A percentile compares a stretch with the other conserved stretches of the same genome.
Conservation (phyloP, 1,140 invertebrate genomes). For the Cepaea nemoralis region DNA sequence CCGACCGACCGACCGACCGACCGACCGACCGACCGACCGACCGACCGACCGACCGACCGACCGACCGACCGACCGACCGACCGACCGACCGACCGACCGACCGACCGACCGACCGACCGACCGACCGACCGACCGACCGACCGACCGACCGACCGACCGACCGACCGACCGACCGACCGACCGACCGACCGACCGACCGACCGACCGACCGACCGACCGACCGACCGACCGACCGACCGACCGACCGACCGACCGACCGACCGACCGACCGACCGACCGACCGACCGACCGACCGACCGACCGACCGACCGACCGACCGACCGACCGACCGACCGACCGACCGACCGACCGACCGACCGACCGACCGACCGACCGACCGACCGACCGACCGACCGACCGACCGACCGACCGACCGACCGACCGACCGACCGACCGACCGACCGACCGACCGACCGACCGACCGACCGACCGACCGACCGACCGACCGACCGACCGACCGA, state of each 20-base stretch:
- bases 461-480: too few relatives aligned
- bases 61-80: background rate
- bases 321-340: background rate
- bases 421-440: too few relatives aligned
- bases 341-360: background rate
- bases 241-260: background rate
- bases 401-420: background rate
- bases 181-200: background rate
- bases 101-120: background rate
- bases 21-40: background rate
- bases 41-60: background rate
- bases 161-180: background rate
- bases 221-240: background rate
- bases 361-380: background rate
- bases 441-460: too few relatives aligned
- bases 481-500: too few relatives aligned
- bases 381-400: background rate
- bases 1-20: background rate
- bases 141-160: background rate
- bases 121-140: background rate
- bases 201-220: background rate
- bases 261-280: background rate
- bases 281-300: background rate
- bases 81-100: background rate
- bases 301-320: background rate